These are phyloP conservation scores for Drosophila pseudoobscura DNA, from an alignment of 1,140 invertebrate species.

Conservation along the genomic window DNA sequence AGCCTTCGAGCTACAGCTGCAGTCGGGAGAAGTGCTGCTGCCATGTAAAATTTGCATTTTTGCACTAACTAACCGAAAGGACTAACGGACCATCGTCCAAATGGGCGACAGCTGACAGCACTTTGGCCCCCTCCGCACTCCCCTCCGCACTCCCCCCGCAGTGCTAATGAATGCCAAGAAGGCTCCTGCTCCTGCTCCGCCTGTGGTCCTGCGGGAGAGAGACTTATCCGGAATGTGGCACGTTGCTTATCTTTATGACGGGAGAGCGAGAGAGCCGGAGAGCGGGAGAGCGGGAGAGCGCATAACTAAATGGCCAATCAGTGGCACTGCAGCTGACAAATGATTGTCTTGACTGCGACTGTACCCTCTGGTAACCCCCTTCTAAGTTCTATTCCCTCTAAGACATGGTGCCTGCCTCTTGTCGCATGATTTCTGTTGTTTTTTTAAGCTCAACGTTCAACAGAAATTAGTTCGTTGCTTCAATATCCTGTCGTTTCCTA, in stretches of 20 bases:
- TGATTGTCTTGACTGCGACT: slow-evolving; percentile 42
- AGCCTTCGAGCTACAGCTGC: slow-evolving; percentile 60
- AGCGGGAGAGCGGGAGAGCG: slow-evolving; percentile 20
- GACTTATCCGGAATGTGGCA: slow-evolving; percentile 30
- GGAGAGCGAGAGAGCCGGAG: slow-evolving; percentile 9
- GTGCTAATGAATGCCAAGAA: slow-evolving; percentile 67
- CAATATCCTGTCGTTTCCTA: neutral
- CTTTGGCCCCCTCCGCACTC: slow-evolving; percentile 27
- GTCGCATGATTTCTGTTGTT: slow-evolving; percentile 15
- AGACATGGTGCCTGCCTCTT: no score
- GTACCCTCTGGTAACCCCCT: slow-evolving; percentile 5
- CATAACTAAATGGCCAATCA: slow-evolving; percentile 77
- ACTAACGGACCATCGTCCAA: slow-evolving; percentile 17
- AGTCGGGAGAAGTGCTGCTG: slow-evolving; percentile 24
- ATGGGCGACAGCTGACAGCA: slow-evolving; percentile 57
- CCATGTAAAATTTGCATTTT: slow-evolving; percentile 62
- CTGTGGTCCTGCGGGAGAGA: slow-evolving; percentile 13
- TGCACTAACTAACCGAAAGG: slow-evolving; percentile 69
- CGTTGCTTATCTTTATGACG: slow-evolving; percentile 73
- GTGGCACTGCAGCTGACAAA: slow-evolving; percentile 60
- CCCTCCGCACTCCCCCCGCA: slow-evolving; percentile 2
- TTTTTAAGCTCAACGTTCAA: slow-evolving; percentile 29
- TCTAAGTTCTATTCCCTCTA: no score
- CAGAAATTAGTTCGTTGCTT: slow-evolving; percentile 30
- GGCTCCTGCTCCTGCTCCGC: slow-evolving; percentile 1